Evolutionary conservation across 2,888 invertebrate genomes (phyloP), one percentile per base, ranked within the genome.

Genomic region (Andricus quercusramuli): DNA sequence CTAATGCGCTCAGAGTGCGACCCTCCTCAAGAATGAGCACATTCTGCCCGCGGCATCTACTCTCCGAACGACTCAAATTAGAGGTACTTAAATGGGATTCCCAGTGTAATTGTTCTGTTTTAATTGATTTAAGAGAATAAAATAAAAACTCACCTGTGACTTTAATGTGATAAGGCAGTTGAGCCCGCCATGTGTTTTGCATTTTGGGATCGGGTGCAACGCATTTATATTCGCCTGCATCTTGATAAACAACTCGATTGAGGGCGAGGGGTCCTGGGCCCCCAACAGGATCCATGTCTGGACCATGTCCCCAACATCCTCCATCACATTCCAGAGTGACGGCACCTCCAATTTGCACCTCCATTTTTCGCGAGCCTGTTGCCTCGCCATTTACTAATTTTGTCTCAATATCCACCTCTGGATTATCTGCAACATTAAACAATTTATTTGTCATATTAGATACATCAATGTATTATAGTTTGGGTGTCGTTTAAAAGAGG

Each of bases 331-430:
- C 96, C 66, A 98, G 93, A 85, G 97, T 97, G 62, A 97, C 97
- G 76, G 97, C 97, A 11, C 97, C 97, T 9, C 98, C 98, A 32
- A 98, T 94, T 79, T 97, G 96, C 65, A 97, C 97, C 89, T 98
- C 97, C 82, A 96, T 94, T 88, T 96, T 96, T 86, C 96, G 95
- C 62, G 95, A 90, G 81, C 92, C 92, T 77, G 90, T 90, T 4
- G 90, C 87, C 80, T 92, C 91, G 22, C 92, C 92, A 83, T 92
- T 92, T 22, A 92, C 91, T 82, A 90, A 89, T 79, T 90, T 89
- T 59, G 92, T 92, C 82, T 92, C 92, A 66, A 89, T 91, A 84
- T 92, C 92, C 85, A 90, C 88, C 79, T 91, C 91, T 77, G 92
- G 89, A 86, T 92, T 90, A 79, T 90, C 92, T 92, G 83, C n/a